Evolutionary conservation across 2,113 vertebrate genomes (phyloP), one percentile per base, ranked within the genome.

Genomic region (Platichthys stellatus): DNA sequence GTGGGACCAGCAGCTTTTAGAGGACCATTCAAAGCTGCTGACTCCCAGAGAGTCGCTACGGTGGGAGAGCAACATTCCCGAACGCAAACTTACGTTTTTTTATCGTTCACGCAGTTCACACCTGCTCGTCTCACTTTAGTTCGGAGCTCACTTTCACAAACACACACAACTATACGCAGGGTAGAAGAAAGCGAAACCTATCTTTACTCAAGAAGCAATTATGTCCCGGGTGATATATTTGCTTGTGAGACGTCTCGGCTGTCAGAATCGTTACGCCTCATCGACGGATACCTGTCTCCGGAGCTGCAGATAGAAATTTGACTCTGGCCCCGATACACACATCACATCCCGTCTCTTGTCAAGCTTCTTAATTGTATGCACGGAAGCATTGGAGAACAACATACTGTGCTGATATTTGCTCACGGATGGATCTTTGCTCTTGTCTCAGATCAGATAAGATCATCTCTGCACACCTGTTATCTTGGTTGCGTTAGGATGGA

Each of bases 241-340:
- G 80, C 14, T 45, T 63, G 56, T 69, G 76, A 56, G 72, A 80
- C 78, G 76, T 74, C 76, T 81, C 56, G 56, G 86, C 85, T 86
- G 86, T 88, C 90, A 92, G 73, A 58, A 63, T 67, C 65, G 80
- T 81, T 82, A 75, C 38, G 64, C 70, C 78, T 91, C 86, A 83
- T 83, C 82, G 82, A 69, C 67, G 81, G 20, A 77, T 38, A 62
- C 68, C 21, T 5, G 38, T 81, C 87, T 89, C 79, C 2, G 4
- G 74, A 49, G 80, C 40, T 85, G 69, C 79, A 72, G 76, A 88
- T 84, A 70, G 69, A 90, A 81, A 86, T 80, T 51, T 63, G 77
- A 60, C 62, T 80, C 68, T 17, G 63, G 70, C 78, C 69, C 59
- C 73, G 63, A 80, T 68, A 72, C 86, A 83, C 82, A 64, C 58